Evolutionary conservation across 2,113 vertebrate species (phyloP).

Genomic region (Vicugna pacos): DNA sequence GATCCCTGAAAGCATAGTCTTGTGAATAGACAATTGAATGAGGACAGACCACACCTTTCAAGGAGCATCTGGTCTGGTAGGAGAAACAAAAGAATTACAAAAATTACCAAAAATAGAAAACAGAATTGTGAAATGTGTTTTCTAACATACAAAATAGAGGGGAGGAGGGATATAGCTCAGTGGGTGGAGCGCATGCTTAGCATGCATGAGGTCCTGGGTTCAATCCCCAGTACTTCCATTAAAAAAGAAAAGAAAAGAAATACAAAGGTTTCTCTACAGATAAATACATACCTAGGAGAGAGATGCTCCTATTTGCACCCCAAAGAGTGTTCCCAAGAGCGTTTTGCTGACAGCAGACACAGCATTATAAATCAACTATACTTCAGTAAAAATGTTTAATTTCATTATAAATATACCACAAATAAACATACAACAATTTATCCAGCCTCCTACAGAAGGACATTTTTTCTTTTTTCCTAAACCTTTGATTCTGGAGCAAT

Average conservation of each 20-base stretch:
- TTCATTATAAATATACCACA: not conserved
- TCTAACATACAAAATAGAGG: not conserved
- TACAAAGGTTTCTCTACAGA: not conserved
- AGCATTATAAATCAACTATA: too few relatives aligned
- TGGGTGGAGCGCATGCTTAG: too few relatives aligned
- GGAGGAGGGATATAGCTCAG: too few relatives aligned
- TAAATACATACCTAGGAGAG: not conserved
- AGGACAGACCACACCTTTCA: not conserved
- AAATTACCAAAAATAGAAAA: not conserved
- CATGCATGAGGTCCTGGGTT: too few relatives aligned
- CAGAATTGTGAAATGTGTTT: not conserved
- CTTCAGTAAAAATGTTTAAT: too few relatives aligned
- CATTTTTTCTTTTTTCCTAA: not conserved
- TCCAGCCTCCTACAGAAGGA: not conserved
- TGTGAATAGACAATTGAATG: not conserved
- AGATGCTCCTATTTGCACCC: not conserved
- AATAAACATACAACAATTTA: not conserved
- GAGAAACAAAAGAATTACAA: not conserved
- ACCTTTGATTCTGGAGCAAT: not conserved
- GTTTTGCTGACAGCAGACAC: not conserved
- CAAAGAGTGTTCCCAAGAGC: not conserved
- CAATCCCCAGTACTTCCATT: too few relatives aligned
- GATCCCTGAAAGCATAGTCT: slow-evolving; percentile 81
- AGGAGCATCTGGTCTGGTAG: not conserved
- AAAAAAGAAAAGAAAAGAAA: too few relatives aligned